phyloP scores from a whole-genome alignment of 1,140 invertebrate genomes.

The Drosophila funebris region DNA sequence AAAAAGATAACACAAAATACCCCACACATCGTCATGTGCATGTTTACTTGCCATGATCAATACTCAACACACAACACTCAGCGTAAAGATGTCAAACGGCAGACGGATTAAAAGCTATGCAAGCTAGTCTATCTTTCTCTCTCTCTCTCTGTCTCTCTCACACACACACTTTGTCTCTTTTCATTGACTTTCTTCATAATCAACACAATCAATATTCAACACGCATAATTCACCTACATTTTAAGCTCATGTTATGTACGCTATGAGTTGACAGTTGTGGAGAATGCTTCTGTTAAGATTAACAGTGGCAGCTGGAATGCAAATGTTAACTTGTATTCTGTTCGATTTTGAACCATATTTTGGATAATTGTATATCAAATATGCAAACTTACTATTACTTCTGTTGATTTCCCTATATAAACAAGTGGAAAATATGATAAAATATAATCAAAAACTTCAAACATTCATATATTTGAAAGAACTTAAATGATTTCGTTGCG shows the following conservation, averaged over 20 bases:
- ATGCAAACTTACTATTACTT: too few species aligned
- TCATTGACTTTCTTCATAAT: background rate
- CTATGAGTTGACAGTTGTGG: background rate
- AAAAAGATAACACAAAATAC: background rate
- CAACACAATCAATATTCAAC: background rate
- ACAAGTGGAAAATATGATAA: too few species aligned
- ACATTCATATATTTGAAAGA: too few species aligned
- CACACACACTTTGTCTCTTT: background rate
- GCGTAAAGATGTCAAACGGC: background rate
- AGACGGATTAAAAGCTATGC: background rate
- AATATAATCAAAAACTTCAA: too few species aligned
- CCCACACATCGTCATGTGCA: constrained; percentile 19
- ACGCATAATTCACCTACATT: background rate
- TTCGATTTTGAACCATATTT: too few species aligned
- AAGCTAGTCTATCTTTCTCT: background rate
- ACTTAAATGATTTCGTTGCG: too few species aligned
- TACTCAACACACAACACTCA: background rate
- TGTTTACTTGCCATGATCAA: background rate
- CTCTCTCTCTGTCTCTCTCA: background rate
- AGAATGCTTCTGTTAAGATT: background rate
- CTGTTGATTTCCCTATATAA: too few species aligned
- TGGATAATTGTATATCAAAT: too few species aligned
- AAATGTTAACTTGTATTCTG: background rate
- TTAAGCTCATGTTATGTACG: background rate
- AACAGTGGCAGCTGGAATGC: background rate